phyloP scores from a whole-genome alignment of 1,140 invertebrate genomes.

The Popillia japonica region DNA sequence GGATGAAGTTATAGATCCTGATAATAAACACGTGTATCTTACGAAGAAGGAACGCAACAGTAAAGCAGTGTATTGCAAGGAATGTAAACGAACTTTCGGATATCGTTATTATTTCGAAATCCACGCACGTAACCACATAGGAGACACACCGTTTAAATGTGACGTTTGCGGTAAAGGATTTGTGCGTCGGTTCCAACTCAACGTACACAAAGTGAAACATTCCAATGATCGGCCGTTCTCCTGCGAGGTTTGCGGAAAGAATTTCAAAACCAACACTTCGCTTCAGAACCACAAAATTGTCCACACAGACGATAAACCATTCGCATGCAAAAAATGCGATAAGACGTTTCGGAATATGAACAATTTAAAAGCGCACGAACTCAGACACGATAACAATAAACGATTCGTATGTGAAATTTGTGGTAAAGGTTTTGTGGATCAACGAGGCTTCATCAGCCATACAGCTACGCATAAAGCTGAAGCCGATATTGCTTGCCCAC shows the following conservation, averaged over 20 bases:
- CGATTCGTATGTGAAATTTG: conserved; percentile 46
- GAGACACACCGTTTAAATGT: conserved; percentile 48
- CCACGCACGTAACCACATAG: conserved; percentile 58
- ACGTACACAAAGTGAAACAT: conserved; percentile 39
- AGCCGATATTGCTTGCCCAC: background rate
- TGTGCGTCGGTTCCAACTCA: conserved; percentile 11
- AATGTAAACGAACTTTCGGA: conserved; percentile 38
- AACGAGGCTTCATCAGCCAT: background rate
- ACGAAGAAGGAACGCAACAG: background rate
- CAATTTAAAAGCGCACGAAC: conserved; percentile 51
- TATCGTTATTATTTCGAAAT: conserved; percentile 35
- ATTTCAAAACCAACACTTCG: background rate
- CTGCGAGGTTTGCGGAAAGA: conserved; percentile 52
- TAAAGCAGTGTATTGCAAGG: conserved; percentile 26
- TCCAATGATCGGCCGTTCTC: conserved; percentile 50
- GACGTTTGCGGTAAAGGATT: conserved; percentile 41
- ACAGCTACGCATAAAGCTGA: background rate
- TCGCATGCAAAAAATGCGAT: background rate
- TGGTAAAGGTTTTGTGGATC: background rate
- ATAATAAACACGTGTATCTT: background rate
- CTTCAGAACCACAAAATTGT: conserved; percentile 50
- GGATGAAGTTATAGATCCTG: background rate
- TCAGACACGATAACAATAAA: conserved; percentile 52
- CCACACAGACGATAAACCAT: conserved; percentile 2
- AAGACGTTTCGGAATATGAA: background rate